phyloP scores from a whole-genome alignment of 2,113 vertebrate species.

The Chloropsis hardwickii region DNA sequence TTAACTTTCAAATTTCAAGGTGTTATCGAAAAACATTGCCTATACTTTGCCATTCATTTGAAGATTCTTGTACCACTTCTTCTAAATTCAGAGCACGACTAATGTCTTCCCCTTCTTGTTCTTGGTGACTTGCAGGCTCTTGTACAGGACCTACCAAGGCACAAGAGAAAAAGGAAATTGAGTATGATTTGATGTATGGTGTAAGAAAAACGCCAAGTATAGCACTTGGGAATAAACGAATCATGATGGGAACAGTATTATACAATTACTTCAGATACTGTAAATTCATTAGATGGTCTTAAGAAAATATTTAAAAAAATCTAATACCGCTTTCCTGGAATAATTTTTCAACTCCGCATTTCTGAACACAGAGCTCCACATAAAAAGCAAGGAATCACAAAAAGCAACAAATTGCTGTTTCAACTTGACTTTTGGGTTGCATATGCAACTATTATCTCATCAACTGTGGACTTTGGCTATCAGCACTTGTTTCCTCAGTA shows the following conservation, averaged over 20 bases:
- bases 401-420: not conserved
- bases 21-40: conserved; percentile 78
- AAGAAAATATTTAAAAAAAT: fast-evolving
- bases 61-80: conserved; percentile 79
- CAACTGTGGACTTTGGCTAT: not conserved
- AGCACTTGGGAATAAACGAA: not conserved
- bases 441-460: not conserved
- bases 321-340: not conserved
- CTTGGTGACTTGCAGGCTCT: conserved; percentile 61
- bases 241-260: not conserved
- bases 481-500: not conserved
- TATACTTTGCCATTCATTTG: conserved; percentile 83
- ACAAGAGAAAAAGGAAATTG: not conserved
- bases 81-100: conserved; percentile 77
- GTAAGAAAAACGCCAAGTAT: not conserved
- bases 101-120: conserved; percentile 74
- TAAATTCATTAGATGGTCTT: not conserved
- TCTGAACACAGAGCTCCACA: not conserved
- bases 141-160: conserved; percentile 66
- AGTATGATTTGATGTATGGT: not conserved
- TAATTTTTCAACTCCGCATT: not conserved
- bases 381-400: not conserved
- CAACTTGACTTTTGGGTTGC: not conserved
- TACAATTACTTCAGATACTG: not conserved
- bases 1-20: not conserved